Percentiles rank a stretch among this genome's conserved stretches.
phyloP scores from a whole-genome alignment of 2,888 invertebrate species.

The Paralinhomoeus sp. region DNA sequence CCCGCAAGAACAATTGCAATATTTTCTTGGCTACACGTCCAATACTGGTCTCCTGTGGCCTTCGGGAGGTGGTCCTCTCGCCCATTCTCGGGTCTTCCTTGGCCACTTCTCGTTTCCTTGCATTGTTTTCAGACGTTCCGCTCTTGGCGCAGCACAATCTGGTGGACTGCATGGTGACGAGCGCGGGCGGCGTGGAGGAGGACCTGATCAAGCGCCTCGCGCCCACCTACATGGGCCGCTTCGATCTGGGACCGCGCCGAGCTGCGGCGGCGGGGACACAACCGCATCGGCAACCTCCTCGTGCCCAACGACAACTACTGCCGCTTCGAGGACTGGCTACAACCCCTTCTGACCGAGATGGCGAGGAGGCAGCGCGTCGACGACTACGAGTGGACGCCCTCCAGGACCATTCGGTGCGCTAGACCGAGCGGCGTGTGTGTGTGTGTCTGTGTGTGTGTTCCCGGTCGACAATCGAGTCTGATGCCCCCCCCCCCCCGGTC shows the following conservation, averaged over 20 bases:
- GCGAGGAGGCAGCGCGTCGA: slow-evolving; percentile 50
- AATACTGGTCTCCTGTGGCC: slow-evolving; percentile 85
- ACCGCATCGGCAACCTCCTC: slow-evolving; percentile 70
- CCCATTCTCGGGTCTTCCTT: too few relatives aligned
- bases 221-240: slow-evolving; percentile 76
- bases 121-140: slow-evolving; percentile 36
- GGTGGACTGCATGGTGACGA: slow-evolving; percentile 86
- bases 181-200: slow-evolving; percentile 93
- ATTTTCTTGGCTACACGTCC: slow-evolving; percentile 92
- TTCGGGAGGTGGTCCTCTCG: slow-evolving; percentile 44
- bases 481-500: too few relatives aligned
- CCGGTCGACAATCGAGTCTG: too few relatives aligned
- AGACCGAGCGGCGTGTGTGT: too few relatives aligned
- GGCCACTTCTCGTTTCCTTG: too few relatives aligned
- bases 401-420: slow-evolving; percentile 56
- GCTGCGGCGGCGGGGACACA: slow-evolving; percentile 61
- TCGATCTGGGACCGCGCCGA: slow-evolving; percentile 30
- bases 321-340: slow-evolving; percentile 40
- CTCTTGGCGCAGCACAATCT: slow-evolving; percentile 48
- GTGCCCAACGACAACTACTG: slow-evolving; percentile 98
- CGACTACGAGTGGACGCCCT: slow-evolving; percentile 55
- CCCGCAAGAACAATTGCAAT: slow-evolving; percentile 41
- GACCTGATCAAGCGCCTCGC: slow-evolving; percentile 95
- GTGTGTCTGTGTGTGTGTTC: too few relatives aligned
- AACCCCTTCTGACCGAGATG: slow-evolving; percentile 52